Base-by-base conservation (phyloP, 2,888 invertebrate species). In the Tanypteryx hageni region DNA sequence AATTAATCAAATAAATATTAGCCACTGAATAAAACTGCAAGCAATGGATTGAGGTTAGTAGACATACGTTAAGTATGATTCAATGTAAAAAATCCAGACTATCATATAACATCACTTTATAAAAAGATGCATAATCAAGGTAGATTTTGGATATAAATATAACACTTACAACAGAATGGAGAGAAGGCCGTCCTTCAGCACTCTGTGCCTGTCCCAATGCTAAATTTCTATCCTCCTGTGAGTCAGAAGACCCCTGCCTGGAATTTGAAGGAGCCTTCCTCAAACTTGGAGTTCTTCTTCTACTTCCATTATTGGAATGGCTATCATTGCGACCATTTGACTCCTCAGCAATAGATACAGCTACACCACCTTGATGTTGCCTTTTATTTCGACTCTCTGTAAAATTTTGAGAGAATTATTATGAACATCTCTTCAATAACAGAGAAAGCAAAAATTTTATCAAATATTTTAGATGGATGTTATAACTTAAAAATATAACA, bases 291-390 rank as follows among this genome's bases (percentile, higher is more conserved):
- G 82, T 92, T 27, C 92, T 86, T 13, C 82, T 58, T 16, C 81
- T 82, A 4, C 81, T 56, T 56, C 81, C 58, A 22, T 27, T 76
- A 57, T 44, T 76, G 18, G 76, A 85, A 56, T 56, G 27, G 16
- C 76, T 64, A 64, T 92, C 89, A 31, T 44, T 44, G 14, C 89
- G 89, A 89, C 89, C 61, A 89, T 44, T 89, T 44, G 68, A 89
- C 13, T 93, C 93, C 58, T 93, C 93, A 11, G 84, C 92, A 27
- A 93, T 92, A 22, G 93, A 83, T n/a, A 93, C 92, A 10, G 92
- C 92, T 10, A 93, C 92, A 16, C 89, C 89, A 89, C 89, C 27
- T 0, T 64, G 89, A 68, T 89, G 89, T 44, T 89, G 64, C 31
- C 89, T 31, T 16, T 68, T 89, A 44, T 68, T 89, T 8, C 68